phyloP scores from a whole-genome alignment of 2,888 invertebrate species.

The Aelia acuminata region DNA sequence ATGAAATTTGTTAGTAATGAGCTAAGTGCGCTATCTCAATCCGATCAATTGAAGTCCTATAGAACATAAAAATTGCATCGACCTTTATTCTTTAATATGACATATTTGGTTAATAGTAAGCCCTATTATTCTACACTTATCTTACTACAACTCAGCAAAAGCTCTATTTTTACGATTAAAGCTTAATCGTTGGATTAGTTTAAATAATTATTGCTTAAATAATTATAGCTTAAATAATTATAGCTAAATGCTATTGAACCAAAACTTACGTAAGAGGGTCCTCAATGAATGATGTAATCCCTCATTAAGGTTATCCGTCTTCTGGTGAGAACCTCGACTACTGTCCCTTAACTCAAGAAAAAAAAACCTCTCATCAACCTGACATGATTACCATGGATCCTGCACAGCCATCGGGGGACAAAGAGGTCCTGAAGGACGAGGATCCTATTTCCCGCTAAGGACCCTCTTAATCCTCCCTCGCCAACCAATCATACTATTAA shows the following conservation, averaged over 20 bases:
- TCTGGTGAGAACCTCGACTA: not conserved
- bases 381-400: not conserved
- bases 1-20: no score
- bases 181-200: no score
- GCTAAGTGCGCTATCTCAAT: no score
- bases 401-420: not conserved
- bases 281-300: not conserved
- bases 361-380: not conserved
- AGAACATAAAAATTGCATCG: no score
- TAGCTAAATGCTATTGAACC: not conserved
- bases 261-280: not conserved
- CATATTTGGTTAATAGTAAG: no score
- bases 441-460: slow-evolving; percentile 6
- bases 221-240: no score
- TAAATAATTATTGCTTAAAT: no score
- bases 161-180: no score
- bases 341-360: not conserved
- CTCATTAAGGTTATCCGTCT: not conserved
- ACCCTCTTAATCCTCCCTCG: slow-evolving; percentile 3
- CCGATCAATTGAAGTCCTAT: no score
- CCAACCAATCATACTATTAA: slow-evolving; percentile 54
- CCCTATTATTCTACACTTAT: no score
- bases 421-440: not conserved
- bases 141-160: no score
- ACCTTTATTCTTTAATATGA: no score